Percentiles rank a stretch among this genome's conserved stretches.
These are phyloP conservation scores for Chrysomallon squamiferum DNA, from an alignment of 1,140 invertebrate genomes.

Conservation along the genomic window DNA sequence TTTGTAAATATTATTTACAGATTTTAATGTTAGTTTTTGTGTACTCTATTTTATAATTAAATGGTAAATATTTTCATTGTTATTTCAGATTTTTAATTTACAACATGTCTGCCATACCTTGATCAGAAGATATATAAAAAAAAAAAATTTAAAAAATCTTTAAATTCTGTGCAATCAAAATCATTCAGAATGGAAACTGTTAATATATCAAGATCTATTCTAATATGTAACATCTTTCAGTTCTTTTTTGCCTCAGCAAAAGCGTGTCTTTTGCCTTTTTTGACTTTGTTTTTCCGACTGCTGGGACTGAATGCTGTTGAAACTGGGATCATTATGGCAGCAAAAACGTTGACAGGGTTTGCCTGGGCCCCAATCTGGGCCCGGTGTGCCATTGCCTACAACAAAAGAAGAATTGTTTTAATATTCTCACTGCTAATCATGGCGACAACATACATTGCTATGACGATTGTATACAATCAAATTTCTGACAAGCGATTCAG, in stretches of 20 bases:
- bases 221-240: conserved; percentile 52
- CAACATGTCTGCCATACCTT: too few relatives aligned
- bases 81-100: too few relatives aligned
- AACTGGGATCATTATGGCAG: conserved; percentile 52
- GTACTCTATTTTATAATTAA: too few relatives aligned
- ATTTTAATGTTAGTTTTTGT: too few relatives aligned
- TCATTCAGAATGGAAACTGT: conserved; percentile 23
- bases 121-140: too few relatives aligned
- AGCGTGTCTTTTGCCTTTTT: conserved; percentile 55
- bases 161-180: neutral
- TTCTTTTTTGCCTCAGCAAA: conserved; percentile 56
- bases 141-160: too few relatives aligned
- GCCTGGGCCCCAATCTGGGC: conserved; percentile 57
- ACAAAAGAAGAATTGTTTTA: conserved; percentile 44
- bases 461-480: conserved; percentile 40
- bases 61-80: too few relatives aligned
- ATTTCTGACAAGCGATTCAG: neutral
- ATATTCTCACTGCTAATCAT: conserved; percentile 54
- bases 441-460: conserved; percentile 42
- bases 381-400: conserved; percentile 47
- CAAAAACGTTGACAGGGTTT: conserved; percentile 50
- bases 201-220: conserved; percentile 45
- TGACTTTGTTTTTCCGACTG: conserved; percentile 54
- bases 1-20: too few relatives aligned
- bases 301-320: conserved; percentile 52